These are phyloP conservation scores for Sesamia nonagrioides DNA, from an alignment of 1,140 invertebrate genomes.

Conservation along the genomic window DNA sequence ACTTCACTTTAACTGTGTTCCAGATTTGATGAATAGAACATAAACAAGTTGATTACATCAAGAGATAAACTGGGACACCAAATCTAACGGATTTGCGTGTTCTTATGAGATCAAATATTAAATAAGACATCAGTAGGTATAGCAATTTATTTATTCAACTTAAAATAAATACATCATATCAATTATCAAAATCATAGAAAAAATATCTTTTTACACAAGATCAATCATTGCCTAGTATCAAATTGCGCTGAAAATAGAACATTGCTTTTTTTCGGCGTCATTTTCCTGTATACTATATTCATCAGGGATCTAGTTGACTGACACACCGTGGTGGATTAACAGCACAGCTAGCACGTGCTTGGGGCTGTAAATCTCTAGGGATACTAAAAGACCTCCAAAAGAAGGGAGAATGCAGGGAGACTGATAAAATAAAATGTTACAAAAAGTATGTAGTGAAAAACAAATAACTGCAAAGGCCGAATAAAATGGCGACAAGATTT, in stretches of 20 bases:
- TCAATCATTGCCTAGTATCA: not conserved
- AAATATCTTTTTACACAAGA: not conserved
- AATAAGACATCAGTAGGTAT: not conserved
- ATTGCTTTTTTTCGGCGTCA: not conserved
- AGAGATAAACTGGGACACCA: not conserved
- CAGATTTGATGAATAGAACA: not conserved
- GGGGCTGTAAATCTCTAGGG: not conserved
- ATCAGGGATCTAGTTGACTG: slow-evolving; percentile 5
- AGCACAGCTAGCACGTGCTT: not conserved
- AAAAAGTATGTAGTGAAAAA: too few species aligned
- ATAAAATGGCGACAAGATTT: too few species aligned
- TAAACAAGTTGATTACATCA: slow-evolving; percentile 4
- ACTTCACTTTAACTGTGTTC: not conserved
- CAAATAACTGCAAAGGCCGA: too few species aligned
- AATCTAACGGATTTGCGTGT: not conserved
- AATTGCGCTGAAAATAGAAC: not conserved
- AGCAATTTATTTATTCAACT: not conserved
- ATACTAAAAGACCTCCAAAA: not conserved
- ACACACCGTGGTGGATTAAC: not conserved
- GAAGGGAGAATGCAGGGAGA: not conserved
- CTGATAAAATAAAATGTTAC: not conserved
- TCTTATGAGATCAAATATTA: not conserved
- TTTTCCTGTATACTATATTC: not conserved
- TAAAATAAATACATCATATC: too few species aligned
- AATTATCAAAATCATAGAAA: not conserved